A percentile compares a stretch with the other conserved stretches of the same genome.
These are phyloP conservation scores for Cotesia congregata DNA, from an alignment of 2,888 invertebrate species.

Conservation along the genomic window DNA sequence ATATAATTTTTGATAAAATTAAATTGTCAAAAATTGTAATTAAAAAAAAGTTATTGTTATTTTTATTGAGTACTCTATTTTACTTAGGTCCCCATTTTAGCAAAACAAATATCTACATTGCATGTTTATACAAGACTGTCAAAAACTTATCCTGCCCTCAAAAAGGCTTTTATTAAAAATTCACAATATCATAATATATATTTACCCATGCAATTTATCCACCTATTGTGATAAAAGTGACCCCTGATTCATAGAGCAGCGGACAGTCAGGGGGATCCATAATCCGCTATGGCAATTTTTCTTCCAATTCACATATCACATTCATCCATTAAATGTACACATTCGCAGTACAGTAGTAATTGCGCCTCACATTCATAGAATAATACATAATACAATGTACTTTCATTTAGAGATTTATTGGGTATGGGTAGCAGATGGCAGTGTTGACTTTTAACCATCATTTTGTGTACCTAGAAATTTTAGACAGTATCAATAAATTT, in stretches of 20 bases:
- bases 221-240: constrained; percentile 5
- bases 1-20: too few species aligned
- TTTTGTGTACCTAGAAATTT: constrained; percentile 3
- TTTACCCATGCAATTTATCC: background rate
- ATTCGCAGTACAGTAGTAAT: background rate
- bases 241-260: background rate
- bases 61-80: too few species aligned
- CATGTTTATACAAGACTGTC: background rate
- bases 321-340: background rate
- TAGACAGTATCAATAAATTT: background rate
- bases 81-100: too few species aligned
- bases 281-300: background rate
- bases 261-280: background rate
- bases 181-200: background rate
- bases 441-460: constrained; percentile 26
- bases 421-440: constrained; percentile 4
- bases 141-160: background rate
- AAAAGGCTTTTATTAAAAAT: background rate
- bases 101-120: background rate
- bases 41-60: too few species aligned
- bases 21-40: too few species aligned
- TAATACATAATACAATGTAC: constrained; percentile 2
- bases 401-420: background rate
- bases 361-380: constrained; percentile 14
- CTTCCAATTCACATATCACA: background rate